A percentile compares a stretch with the other conserved stretches of the same genome.
These are phyloP conservation scores for Alouatta palliata DNA, from an alignment of 2,113 vertebrate species.

Conservation along the genomic window DNA sequence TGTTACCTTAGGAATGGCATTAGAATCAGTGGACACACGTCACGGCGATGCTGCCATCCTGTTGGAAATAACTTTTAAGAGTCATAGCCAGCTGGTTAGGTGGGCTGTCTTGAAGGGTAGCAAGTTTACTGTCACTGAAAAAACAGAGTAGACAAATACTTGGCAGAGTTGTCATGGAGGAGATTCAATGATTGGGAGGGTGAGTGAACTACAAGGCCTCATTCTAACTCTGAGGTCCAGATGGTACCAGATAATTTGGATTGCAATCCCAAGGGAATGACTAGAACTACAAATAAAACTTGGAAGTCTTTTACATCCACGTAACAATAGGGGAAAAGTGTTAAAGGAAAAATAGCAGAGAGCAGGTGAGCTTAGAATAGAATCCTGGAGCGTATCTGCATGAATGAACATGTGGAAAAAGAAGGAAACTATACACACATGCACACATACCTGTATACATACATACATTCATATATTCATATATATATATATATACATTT, in stretches of 20 bases:
- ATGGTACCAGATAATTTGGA: background rate
- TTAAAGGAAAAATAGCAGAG: background rate
- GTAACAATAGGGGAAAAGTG: background rate
- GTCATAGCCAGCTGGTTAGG: background rate
- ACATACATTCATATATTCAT: too few relatives aligned
- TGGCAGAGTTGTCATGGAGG: background rate
- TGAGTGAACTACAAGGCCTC: background rate
- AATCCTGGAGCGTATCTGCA: background rate
- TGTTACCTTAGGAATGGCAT: background rate
- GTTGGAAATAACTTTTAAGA: background rate
- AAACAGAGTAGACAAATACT: background rate
- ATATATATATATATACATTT: background rate
- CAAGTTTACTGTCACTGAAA: background rate
- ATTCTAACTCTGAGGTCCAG: background rate
- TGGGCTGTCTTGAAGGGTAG: background rate
- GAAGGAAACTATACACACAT: background rate
- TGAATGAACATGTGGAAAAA: background rate
- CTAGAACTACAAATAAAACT: background rate
- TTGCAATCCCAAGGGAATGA: background rate
- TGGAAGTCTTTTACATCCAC: background rate
- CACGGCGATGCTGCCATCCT: background rate
- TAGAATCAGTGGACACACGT: background rate
- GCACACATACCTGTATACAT: too few relatives aligned
- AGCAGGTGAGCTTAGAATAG: background rate
- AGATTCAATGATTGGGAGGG: background rate